A percentile compares a stretch with the other conserved stretches of the same genome.
Evolutionary conservation across 2,113 vertebrate genomes (phyloP).

Genomic region (Melanotaenia duboulayi): DNA sequence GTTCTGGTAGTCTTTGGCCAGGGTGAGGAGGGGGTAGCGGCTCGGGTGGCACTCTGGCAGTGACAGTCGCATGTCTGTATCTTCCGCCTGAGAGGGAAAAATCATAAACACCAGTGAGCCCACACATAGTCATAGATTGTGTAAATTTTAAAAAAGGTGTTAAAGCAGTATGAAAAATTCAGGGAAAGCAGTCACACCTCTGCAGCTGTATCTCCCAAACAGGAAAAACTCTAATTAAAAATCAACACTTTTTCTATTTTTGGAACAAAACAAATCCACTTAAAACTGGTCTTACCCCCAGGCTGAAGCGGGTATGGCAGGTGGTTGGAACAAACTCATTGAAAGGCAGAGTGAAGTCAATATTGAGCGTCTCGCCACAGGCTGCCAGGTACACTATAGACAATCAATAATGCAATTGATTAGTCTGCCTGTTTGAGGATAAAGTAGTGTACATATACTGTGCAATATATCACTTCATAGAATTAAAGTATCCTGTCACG

Average conservation of each 20-base stretch:
- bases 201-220: background rate
- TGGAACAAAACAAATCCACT: background rate
- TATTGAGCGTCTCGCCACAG: conserved; percentile 96
- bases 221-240: background rate
- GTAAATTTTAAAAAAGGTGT: background rate
- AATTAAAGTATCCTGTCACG: conserved; percentile 22
- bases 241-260: background rate
- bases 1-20: conserved; percentile 93
- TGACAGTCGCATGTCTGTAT: conserved; percentile 94
- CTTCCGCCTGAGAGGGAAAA: conserved; percentile 87
- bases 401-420: conserved; percentile 54
- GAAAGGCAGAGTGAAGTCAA: conserved; percentile 96
- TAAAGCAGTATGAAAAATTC: background rate
- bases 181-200: background rate
- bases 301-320: conserved; percentile 92
- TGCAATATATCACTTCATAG: conserved; percentile 32
- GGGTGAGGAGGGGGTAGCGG: conserved; percentile 94
- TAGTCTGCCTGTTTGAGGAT: conserved; percentile 26
- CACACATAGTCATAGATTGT: background rate
- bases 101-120: background rate
- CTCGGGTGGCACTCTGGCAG: conserved; percentile 97
- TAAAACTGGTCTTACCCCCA: conserved; percentile 83
- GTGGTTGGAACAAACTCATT: conserved; percentile 94
- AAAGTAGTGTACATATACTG: conserved; percentile 10
- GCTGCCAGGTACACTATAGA: conserved; percentile 94